phyloP scores from a whole-genome alignment of 1,140 invertebrate species.

The Heliconius eleuchia region DNA sequence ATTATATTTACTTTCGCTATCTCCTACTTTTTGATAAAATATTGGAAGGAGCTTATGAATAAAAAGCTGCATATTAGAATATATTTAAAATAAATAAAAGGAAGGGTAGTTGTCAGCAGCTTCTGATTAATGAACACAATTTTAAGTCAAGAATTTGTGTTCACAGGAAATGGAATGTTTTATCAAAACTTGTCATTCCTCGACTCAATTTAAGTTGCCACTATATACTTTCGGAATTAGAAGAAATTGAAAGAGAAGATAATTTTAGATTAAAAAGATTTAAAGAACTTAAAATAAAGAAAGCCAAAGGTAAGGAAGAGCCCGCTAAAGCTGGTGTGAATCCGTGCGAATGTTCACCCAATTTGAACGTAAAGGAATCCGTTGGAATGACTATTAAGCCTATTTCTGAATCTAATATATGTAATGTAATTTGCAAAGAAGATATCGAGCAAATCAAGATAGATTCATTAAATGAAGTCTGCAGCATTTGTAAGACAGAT shows the following conservation, averaged over 20 bases:
- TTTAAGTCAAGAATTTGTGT: conserved; percentile 46
- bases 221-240: conserved; percentile 38
- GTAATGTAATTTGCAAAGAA: not conserved
- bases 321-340: not conserved
- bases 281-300: conserved; percentile 40
- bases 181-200: conserved; percentile 50
- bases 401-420: not conserved
- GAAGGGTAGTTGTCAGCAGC: conserved; percentile 48
- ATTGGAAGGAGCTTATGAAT: not conserved
- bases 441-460: not conserved
- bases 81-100: conserved; percentile 16
- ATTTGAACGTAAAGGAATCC: not conserved
- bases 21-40: not conserved
- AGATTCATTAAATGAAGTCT: not conserved
- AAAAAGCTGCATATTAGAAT: conserved; percentile 4
- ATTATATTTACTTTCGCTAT: not conserved
- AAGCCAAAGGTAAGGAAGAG: conserved; percentile 23
- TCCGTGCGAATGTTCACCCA: not conserved
- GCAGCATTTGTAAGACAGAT: not conserved
- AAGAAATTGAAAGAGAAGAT: conserved; percentile 41
- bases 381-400: not conserved
- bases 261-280: conserved; percentile 43
- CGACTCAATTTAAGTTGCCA: conserved; percentile 40
- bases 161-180: conserved; percentile 58
- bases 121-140: conserved; percentile 17